These are phyloP conservation scores for Perca flavescens DNA, from an alignment of 2,113 vertebrate genomes.

Conservation along the genomic window DNA sequence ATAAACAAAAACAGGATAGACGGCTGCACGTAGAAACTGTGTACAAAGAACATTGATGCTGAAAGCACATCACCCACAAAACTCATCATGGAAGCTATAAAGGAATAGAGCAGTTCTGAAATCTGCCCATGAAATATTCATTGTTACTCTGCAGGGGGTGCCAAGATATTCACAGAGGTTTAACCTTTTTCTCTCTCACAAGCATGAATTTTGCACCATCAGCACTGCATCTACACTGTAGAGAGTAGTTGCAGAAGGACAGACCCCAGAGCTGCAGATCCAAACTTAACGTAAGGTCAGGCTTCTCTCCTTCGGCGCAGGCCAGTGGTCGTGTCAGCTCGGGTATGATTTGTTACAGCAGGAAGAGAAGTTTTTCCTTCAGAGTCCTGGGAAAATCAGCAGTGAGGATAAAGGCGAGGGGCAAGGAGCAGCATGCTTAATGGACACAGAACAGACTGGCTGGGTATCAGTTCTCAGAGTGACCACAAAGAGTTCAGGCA, in stretches of 20 bases:
- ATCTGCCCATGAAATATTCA: slow-evolving; percentile 58
- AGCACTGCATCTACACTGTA: slow-evolving; percentile 9
- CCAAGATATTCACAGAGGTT: slow-evolving; percentile 46
- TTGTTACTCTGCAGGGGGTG: slow-evolving; percentile 30
- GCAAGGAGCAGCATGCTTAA: slow-evolving; percentile 45
- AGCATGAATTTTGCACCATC: slow-evolving; percentile 40
- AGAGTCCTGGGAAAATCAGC: slow-evolving; percentile 75
- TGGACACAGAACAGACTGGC: slow-evolving; percentile 40
- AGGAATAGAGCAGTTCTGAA: slow-evolving; percentile 17
- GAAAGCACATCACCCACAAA: slow-evolving; percentile 35
- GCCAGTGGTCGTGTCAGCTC: slow-evolving; percentile 43
- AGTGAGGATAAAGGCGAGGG: slow-evolving; percentile 24
- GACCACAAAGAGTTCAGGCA: slow-evolving; percentile 50
- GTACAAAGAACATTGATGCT: slow-evolving; percentile 26
- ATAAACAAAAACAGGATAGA: slow-evolving; percentile 64
- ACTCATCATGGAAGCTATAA: slow-evolving; percentile 33
- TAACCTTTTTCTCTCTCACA: slow-evolving; percentile 52
- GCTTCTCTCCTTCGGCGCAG: slow-evolving; percentile 16
- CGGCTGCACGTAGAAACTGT: slow-evolving; percentile 26
- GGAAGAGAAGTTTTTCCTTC: slow-evolving; percentile 59
- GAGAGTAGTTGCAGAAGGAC: slow-evolving; percentile 32
- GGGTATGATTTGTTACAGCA: slow-evolving; percentile 67
- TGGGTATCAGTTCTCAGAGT: slow-evolving; percentile 60
- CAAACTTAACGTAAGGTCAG: slow-evolving; percentile 51
- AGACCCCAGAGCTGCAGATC: slow-evolving; percentile 28